Evolutionary conservation across 2,113 vertebrate genomes (phyloP).

Genomic region (Poecile atricapillus): DNA sequence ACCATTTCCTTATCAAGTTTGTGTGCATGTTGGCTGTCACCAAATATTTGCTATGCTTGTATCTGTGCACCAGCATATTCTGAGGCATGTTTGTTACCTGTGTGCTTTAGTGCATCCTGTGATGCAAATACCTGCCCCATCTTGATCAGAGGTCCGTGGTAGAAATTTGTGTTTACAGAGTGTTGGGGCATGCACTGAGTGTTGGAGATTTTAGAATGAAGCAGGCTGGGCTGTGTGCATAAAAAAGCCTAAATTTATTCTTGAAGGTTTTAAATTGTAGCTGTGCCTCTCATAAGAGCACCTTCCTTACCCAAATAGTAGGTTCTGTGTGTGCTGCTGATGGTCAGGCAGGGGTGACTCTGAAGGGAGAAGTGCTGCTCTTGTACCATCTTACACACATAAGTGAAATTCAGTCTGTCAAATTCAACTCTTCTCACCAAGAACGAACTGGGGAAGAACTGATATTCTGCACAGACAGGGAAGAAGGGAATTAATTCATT

Average conservation of each 20-base stretch:
- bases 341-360: background rate
- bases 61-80: background rate
- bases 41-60: no score
- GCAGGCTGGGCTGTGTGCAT: background rate
- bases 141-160: background rate
- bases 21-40: background rate
- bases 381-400: background rate
- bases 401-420: background rate
- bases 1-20: background rate
- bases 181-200: background rate
- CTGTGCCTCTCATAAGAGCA: background rate
- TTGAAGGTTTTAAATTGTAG: background rate
- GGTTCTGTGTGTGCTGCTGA: background rate
- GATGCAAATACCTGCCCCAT: background rate
- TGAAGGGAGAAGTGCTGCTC: background rate
- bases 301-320: background rate
- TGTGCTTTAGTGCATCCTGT: background rate
- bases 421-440: background rate
- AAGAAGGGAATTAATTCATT: background rate
- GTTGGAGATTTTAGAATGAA: background rate
- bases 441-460: background rate
- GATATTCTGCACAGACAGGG: fast-evolving
- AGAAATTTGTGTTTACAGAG: background rate
- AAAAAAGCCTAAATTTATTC: background rate
- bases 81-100: background rate